Conservation (phyloP, 2,113 vertebrate genomes). For the Telmatochromis sp. region DNA sequence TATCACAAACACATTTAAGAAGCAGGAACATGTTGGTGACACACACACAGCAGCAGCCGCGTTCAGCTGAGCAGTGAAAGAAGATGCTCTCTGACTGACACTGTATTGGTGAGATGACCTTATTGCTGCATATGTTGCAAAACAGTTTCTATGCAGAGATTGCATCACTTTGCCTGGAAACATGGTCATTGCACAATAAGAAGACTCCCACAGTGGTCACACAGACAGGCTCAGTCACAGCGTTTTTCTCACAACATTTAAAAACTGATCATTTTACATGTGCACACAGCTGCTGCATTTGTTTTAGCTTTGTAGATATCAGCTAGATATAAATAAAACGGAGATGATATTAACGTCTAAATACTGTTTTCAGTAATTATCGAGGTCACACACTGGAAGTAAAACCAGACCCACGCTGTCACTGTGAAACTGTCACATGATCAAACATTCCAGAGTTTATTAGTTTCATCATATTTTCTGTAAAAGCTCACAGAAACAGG, state of each 20-base stretch:
- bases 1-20: background rate
- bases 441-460: background rate
- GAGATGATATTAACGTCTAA: background rate
- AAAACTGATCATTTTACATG: background rate
- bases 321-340: background rate
- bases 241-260: background rate
- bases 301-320: background rate
- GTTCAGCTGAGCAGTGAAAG: background rate
- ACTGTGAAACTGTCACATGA: background rate
- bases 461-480: background rate
- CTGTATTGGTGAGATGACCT: background rate
- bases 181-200: background rate
- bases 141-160: background rate
- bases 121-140: background rate
- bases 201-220: background rate
- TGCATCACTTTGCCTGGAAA: background rate
- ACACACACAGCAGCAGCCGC: background rate
- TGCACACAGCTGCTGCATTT: background rate
- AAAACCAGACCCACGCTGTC: background rate
- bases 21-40: background rate
- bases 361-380: background rate
- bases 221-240: background rate
- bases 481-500: background rate
- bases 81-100: background rate
- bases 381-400: background rate